Evolutionary conservation across 2,888 invertebrate species (phyloP).

Genomic region (Lasioglossum zephyrum): DNA sequence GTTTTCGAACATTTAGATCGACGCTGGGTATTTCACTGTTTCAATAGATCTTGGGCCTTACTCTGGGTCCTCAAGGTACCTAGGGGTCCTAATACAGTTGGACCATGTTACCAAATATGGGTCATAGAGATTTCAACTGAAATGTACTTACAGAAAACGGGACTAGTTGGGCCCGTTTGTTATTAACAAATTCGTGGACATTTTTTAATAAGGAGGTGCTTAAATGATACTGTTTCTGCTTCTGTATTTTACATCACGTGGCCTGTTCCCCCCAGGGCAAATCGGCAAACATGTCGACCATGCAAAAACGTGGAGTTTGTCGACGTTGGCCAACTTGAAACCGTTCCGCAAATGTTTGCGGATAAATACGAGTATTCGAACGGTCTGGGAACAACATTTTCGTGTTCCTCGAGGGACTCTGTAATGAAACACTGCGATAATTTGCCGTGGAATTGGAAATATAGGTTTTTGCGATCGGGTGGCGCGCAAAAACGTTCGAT

Average conservation of each 20-base stretch:
- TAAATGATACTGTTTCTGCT: neutral
- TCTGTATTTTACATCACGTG: neutral
- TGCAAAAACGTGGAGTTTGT: too few species aligned
- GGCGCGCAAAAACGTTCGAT: conserved; percentile 61
- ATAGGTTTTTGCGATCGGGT: conserved; percentile 10
- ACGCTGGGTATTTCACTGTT: neutral
- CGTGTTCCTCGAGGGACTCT: neutral
- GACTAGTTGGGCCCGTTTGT: too few species aligned
- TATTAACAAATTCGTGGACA: too few species aligned
- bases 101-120: neutral
- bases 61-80: neutral
- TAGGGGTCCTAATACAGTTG: neutral
- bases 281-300: too few species aligned
- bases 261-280: neutral
- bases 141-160: neutral
- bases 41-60: neutral
- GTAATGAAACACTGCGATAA: neutral
- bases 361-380: neutral
- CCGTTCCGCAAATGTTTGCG: neutral
- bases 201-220: neutral
- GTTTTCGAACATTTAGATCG: neutral
- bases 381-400: neutral
- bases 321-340: too few species aligned
- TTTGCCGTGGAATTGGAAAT: conserved; percentile 4
- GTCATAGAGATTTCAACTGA: neutral